Conservation (phyloP, 2,797 vertebrate genomes). For the Myoxocephalus aenaeus region DNA sequence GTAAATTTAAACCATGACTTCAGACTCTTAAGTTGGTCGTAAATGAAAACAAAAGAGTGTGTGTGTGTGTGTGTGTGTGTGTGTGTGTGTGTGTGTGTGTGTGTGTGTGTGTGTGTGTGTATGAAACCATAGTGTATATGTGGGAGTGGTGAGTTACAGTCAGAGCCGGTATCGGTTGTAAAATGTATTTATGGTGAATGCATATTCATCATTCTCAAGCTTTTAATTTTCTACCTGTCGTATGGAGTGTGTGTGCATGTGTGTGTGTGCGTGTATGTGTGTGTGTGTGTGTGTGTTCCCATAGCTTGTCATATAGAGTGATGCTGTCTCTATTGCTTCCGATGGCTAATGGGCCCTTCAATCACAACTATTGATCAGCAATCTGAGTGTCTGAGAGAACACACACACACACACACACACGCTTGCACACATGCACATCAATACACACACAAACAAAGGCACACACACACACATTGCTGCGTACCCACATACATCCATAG, state of each 20-base stretch:
- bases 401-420: conserved; percentile 10
- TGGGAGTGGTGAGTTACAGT: conserved; percentile 38
- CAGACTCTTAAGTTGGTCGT: conserved; percentile 11
- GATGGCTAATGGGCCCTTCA: conserved; percentile 75
- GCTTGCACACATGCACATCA: neutral
- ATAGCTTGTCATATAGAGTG: conserved; percentile 62
- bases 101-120: neutral
- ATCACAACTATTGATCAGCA: conserved; percentile 75
- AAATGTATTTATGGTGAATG: conserved; percentile 56
- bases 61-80: too few species aligned
- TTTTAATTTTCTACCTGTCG: conserved; percentile 70
- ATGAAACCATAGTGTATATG: conserved; percentile 1
- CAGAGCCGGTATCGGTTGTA: conserved; percentile 23
- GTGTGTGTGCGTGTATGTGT: conserved; percentile 29
- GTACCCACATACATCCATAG: conserved; percentile 10
- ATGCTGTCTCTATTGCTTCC: conserved; percentile 75
- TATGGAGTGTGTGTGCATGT: conserved; percentile 8
- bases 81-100: neutral
- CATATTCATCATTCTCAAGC: conserved; percentile 62
- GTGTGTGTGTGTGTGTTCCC: conserved; percentile 16
- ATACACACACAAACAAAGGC: conserved; percentile 15
- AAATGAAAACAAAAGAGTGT: conserved; percentile 29
- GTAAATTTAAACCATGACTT: conserved; percentile 23
- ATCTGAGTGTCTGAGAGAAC: conserved; percentile 58
- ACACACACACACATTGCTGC: conserved; percentile 2